Base-by-base conservation (phyloP, 2,888 invertebrate species). In the Erebia palarica region DNA sequence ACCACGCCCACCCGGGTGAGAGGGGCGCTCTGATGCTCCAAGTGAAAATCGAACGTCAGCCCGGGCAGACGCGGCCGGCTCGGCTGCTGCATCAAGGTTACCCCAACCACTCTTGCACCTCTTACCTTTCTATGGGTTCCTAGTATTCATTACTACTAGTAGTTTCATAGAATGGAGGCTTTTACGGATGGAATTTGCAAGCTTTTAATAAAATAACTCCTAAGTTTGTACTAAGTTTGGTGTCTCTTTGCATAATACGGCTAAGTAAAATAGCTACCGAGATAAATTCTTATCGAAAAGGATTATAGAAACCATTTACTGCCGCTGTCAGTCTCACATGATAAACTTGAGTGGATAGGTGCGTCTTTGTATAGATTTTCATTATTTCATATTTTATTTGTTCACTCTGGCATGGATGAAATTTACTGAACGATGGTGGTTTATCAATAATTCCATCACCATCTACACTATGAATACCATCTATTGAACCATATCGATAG, bases 1-100 rank as follows among this genome's bases (percentile, higher is more conserved):
- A 85, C 92, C 92, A 92, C 92, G 92, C 92, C 92, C 89, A 92
- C 92, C 90, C 90, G 91, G 91, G 91, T 87, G 87, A 91, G 90
- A 90, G 88, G 90, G 84, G 84, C 89, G 89, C 90, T 84, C 86
- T 85, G 88, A 88, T 88, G 87, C 82, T 89, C 92, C 92, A 91
- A 92, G 92, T 92, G 91, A 91, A 91, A 92, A 93, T 92, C 92
- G 92, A 92, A 91, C 88, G 86, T 84, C 88, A 85, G 88, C 91
- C 92, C 92, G 92, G 92, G 91, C 92, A 90, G 89, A 91, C 92
- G 92, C 90, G 84, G 82, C 79, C 84, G 83, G 81, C 84, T 83
- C 85, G 81, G 84, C 84, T 88, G 90, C 88, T 90, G 81, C 86
- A 88, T 81, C 90, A 91, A 91, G 91, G 90, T 91, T 90, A 90